Evolutionary conservation across 1,140 invertebrate species (phyloP).

Genomic region (Caenorhabditis latens): DNA sequence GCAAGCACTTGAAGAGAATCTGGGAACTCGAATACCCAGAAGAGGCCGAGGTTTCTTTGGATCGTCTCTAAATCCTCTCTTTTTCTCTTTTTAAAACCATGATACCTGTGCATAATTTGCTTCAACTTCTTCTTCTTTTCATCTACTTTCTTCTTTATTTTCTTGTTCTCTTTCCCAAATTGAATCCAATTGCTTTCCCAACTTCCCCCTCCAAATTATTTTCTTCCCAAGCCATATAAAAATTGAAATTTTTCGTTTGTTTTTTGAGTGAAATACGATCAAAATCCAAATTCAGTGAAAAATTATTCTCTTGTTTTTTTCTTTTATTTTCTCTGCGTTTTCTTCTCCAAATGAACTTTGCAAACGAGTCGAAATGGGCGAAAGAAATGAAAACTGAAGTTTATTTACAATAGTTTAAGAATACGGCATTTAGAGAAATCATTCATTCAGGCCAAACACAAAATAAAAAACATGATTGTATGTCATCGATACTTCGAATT

Average conservation of each 20-base stretch:
- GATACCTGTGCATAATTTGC: slow-evolving; percentile 54
- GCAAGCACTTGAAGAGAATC: slow-evolving; percentile 71
- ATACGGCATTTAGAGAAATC: too few relatives aligned
- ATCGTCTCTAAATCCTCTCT: slow-evolving; percentile 59
- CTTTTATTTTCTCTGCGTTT: background rate
- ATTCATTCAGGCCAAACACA: too few relatives aligned
- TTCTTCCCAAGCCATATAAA: background rate
- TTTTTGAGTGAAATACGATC: slow-evolving; percentile 22
- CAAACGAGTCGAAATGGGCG: background rate
- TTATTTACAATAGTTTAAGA: too few relatives aligned
- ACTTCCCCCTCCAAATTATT: background rate
- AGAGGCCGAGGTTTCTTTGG: slow-evolving; percentile 65
- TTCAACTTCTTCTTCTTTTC: background rate
- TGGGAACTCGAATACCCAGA: slow-evolving; percentile 70
- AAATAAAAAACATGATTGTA: too few relatives aligned
- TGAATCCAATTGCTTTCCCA: background rate
- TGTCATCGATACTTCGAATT: too few relatives aligned
- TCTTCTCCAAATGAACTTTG: background rate
- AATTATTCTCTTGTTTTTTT: background rate
- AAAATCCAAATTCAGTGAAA: slow-evolving; percentile 32
- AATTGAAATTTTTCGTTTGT: slow-evolving; percentile 46
- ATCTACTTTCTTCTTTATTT: slow-evolving; percentile 1
- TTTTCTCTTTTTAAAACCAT: background rate
- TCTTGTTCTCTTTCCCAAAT: background rate
- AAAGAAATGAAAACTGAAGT: too few relatives aligned